Conservation (phyloP, 2,888 invertebrate genomes). For the Archips crataeganus region DNA sequence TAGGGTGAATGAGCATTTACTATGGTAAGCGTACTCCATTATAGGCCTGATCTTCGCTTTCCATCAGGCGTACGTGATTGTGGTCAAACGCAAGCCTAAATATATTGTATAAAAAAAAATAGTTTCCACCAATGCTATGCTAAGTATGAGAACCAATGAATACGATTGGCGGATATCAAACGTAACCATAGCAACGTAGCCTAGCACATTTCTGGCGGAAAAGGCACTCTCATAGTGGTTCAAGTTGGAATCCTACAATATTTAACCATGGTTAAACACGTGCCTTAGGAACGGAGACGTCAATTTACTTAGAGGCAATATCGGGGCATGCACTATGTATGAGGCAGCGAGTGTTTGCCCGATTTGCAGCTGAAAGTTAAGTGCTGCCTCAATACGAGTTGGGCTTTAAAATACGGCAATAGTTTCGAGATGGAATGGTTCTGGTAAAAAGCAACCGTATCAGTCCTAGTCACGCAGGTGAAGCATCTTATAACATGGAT, state of each 20-base stretch:
- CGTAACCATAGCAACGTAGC: no score
- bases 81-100: no score
- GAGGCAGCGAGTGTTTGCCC: slow-evolving; percentile 39
- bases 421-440: neutral
- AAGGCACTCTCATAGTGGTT: neutral
- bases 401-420: neutral
- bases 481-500: no score
- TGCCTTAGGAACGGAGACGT: slow-evolving; percentile 6
- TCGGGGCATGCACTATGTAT: slow-evolving; percentile 51
- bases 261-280: slow-evolving; percentile 9
- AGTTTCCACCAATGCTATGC: no score
- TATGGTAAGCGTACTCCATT: no score
- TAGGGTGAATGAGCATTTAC: no score
- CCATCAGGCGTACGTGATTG: no score
- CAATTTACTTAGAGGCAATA: slow-evolving; percentile 48
- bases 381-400: neutral
- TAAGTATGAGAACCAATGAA: no score
- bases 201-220: no score
- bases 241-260: neutral
- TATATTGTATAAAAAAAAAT: no score
- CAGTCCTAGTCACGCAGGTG: neutral
- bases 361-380: slow-evolving; percentile 15
- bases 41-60: no score
- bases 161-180: no score
- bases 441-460: neutral